Evolutionary conservation across 2,113 vertebrate genomes (phyloP).

Genomic region (Antidorcas marsupialis): DNA sequence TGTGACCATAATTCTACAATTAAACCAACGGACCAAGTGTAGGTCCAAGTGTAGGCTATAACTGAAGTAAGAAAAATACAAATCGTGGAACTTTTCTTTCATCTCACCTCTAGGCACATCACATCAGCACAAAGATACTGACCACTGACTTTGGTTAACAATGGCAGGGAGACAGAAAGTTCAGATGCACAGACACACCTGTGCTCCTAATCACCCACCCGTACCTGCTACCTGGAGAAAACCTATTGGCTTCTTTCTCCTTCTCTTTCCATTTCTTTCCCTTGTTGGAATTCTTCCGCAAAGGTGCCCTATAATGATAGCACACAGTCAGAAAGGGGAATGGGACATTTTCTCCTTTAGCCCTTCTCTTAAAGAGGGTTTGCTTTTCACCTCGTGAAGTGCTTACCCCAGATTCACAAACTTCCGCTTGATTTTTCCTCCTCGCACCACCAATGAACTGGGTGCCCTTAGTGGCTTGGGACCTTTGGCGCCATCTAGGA

Average conservation of each 20-base stretch:
- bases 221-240: constrained; percentile 86
- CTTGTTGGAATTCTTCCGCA: constrained; percentile 81
- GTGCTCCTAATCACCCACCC: constrained; percentile 27
- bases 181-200: background rate
- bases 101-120: background rate
- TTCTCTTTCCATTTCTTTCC: constrained; percentile 82
- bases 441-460: constrained; percentile 76
- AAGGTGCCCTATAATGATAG: constrained; percentile 78
- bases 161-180: background rate
- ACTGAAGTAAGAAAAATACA: background rate
- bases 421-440: constrained; percentile 84
- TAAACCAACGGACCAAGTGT: background rate
- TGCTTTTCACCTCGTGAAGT: constrained; percentile 24
- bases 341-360: background rate
- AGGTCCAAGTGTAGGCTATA: background rate
- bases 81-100: background rate
- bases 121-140: background rate
- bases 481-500: constrained; percentile 80
- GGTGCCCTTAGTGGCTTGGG: constrained; percentile 76
- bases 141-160: background rate
- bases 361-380: background rate
- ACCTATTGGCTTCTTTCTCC: constrained; percentile 79
- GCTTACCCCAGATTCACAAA: constrained; percentile 86
- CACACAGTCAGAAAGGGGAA: constrained; percentile 44
- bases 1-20: background rate